Base-by-base conservation (phyloP, 2,113 vertebrate genomes). In the Gyps fulvus region DNA sequence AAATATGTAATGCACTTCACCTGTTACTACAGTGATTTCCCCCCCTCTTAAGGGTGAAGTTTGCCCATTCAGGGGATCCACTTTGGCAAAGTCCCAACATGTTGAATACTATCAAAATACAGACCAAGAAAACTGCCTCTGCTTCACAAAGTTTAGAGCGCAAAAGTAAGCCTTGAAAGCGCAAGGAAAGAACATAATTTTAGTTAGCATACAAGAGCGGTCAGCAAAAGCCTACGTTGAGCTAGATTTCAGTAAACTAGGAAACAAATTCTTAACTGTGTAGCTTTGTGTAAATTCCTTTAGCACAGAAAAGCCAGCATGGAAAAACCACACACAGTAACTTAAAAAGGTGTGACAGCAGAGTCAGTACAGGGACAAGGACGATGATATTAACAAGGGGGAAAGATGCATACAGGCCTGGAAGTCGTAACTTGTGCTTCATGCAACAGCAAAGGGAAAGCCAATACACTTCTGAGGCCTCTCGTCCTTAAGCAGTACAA, bases 301-400 rank as follows among this genome's bases (percentile, higher is more conserved):
- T 7, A 79, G 61, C 26, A 73, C 27, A 80, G 49, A 65, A 88
- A 90, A 92, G 43, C n/a, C 67, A 83, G 40, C 42, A 67, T 4
- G 32, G 49, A 74, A n/a, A 27, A 71, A 31, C 22, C 16, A 72
- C 45, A 50, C 13, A 13, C 8, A 45, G 23, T 31, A 79, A 29
- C 49, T 40, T 58, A 18, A 32, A 84, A 83, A 62, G 27, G 10
- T 26, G 50, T 50, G 63, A 67, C 27, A 83, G 52, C 38, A 62
- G 42, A 65, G 38, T 6, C 74, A 52, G 23, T 38, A 18, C n/a
- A 29, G 5, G 54, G 38, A 34, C 26, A 71, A 87, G 31, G 27
- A 26, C 0, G 0, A 18, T 15, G 59, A 63, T 26, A 21, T 19
- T 26, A 54, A 34, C 3, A 20, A 45, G 27, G 13, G 3, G 7